Conservation (phyloP, 2,797 vertebrate species). For the Micromesistius poutassou region DNA sequence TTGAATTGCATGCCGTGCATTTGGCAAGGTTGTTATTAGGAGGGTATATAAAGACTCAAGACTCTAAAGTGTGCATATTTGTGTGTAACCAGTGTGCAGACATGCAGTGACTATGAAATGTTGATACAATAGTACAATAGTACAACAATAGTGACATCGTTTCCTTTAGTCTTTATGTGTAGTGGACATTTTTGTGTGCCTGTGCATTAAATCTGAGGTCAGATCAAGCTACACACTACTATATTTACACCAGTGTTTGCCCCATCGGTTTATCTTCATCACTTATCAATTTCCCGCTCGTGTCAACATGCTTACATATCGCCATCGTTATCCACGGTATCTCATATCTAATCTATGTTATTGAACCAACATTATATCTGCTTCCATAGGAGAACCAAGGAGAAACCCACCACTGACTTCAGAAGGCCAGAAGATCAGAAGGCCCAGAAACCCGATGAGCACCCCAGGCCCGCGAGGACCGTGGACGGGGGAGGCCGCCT, state of each 20-base stretch:
- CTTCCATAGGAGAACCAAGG: slow-evolving; percentile 15
- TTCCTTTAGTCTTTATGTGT: background rate
- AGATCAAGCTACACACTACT: background rate
- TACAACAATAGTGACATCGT: background rate
- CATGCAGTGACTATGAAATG: background rate
- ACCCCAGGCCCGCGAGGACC: background rate
- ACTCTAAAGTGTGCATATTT: slow-evolving; percentile 19
- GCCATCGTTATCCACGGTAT: background rate
- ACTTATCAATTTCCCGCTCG: background rate
- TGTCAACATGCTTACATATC: background rate
- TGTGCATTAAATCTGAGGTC: background rate
- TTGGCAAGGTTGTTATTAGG: slow-evolving; percentile 41
- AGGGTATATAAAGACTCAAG: slow-evolving; percentile 18
- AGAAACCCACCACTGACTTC: background rate
- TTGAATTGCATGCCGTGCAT: slow-evolving; percentile 43
- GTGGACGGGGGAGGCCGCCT: background rate
- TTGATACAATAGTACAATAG: too few relatives aligned
- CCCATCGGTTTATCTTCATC: background rate
- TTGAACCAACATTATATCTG: slow-evolving; percentile 25
- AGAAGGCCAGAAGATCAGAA: background rate
- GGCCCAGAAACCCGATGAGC: background rate
- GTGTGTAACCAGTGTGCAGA: background rate
- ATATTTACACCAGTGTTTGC: slow-evolving; percentile 1
- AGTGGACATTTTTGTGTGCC: background rate
- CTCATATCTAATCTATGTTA: slow-evolving; percentile 4